Evolutionary conservation across 2,888 invertebrate species (phyloP), one percentile per base, ranked within the genome.

Genomic region (Mesorhabditis spiculigera): DNA sequence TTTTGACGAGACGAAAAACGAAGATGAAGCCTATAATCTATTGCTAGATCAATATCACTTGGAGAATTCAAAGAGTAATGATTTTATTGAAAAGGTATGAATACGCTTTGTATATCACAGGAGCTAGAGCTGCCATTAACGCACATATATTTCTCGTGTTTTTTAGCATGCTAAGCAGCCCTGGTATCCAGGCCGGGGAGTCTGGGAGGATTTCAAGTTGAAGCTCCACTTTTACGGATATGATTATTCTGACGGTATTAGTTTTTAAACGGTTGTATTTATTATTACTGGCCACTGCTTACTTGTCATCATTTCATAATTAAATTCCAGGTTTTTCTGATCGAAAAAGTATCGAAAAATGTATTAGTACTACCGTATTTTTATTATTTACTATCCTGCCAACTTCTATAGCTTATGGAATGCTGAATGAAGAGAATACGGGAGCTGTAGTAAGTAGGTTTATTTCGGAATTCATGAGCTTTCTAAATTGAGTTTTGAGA

Each of bases 371-470:
- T 4, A 88, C 88, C 5, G 85, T 89, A 74, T 90, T 90, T 83
- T 87, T 90, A 45, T 90, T 89, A 81, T 90, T 90, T 83, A 89
- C 89, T 68, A 89, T 89, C 81, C 87, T 90, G 50, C 86, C 90
- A 69, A 89, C 89, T n/a, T 88, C 89, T 75, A 89, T 90, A 74
- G 90, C 90, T 42, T 89, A 90, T 78, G 89, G 89, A 44, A 89
- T 89, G 77, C 86, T 90, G 67, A 90, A 90, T 79, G 88, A 88
- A 75, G 88, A 87, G 79, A 89, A 89, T 79, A 90, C 90, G 13
- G 78, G 86, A 44, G 88, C 89, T 45, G 86, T 86, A 73, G 89
- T 90, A 73, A 89, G 89, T 89, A 79, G 82, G 84, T n/a, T n/a
- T 28, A 28, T 3, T 3, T 28, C 28, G 28, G 28, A 28, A n/a